A percentile compares a stretch with the other conserved stretches of the same genome.
Evolutionary conservation across 2,113 vertebrate species (phyloP).

Genomic region (Caracal caracal): DNA sequence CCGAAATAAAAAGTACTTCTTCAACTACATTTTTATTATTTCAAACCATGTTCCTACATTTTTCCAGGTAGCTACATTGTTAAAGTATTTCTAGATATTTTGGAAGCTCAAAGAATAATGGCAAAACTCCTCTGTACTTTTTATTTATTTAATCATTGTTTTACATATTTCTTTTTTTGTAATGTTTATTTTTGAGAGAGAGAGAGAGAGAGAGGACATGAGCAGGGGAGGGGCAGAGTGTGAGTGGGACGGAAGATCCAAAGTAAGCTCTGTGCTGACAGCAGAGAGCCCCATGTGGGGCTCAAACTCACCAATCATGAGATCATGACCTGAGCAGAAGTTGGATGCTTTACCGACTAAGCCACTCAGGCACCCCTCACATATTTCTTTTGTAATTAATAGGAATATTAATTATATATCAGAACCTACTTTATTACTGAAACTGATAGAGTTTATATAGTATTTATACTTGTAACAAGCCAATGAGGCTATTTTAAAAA

Average conservation of each 20-base stretch:
- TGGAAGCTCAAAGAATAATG: neutral
- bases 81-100: slow-evolving; percentile 1
- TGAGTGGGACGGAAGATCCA: too few relatives aligned
- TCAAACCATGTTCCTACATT: neutral
- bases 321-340: too few relatives aligned
- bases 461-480: neutral
- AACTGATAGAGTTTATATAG: neutral
- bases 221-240: too few relatives aligned
- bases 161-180: neutral
- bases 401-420: neutral
- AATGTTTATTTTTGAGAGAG: too few relatives aligned
- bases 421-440: neutral
- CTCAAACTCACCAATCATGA: too few relatives aligned
- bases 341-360: too few relatives aligned
- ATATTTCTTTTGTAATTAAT: too few relatives aligned
- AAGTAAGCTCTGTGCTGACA: too few relatives aligned
- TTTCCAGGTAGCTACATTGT: neutral
- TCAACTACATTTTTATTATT: neutral
- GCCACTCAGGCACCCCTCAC: too few relatives aligned
- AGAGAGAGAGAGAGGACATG: too few relatives aligned
- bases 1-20: neutral
- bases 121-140: neutral
- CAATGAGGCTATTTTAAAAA: neutral
- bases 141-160: neutral
- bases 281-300: too few relatives aligned